phyloP scores from a whole-genome alignment of 1,140 invertebrate species.

The Xylocopa sonorina region DNA sequence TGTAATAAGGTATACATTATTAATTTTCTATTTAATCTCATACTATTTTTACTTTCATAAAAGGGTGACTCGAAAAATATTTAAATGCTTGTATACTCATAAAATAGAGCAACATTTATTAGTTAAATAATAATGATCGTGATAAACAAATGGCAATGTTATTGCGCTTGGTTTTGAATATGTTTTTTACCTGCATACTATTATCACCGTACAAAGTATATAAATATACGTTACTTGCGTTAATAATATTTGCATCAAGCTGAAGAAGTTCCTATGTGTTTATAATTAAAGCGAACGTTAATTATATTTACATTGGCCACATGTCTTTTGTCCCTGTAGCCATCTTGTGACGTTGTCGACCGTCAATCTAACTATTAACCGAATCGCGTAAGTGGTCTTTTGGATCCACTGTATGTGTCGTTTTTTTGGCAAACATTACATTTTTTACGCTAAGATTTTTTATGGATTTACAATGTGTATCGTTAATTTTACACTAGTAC shows the following conservation, averaged over 20 bases:
- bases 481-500: not conserved
- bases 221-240: constrained; percentile 58
- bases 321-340: constrained; percentile 86
- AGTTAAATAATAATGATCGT: constrained; percentile 64
- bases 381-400: constrained; percentile 92
- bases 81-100: constrained; percentile 58
- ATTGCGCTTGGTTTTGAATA: constrained; percentile 65
- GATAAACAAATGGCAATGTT: constrained; percentile 70
- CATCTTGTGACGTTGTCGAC: constrained; percentile 94
- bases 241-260: constrained; percentile 64
- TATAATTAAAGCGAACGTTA: constrained; percentile 63
- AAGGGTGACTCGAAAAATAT: constrained; percentile 53
- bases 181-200: constrained; percentile 68
- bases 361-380: constrained; percentile 93
- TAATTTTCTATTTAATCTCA: constrained; percentile 28
- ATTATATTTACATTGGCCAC: constrained; percentile 77
- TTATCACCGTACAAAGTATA: constrained; percentile 53
- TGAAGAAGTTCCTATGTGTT: constrained; percentile 59
- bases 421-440: constrained; percentile 70
- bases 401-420: constrained; percentile 80
- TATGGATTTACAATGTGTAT: constrained; percentile 72
- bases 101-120: constrained; percentile 60
- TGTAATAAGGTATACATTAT: constrained; percentile 84
- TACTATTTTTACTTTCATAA: constrained; percentile 36
- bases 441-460: constrained; percentile 55